Evolutionary conservation across 2,113 vertebrate species (phyloP), one percentile per base, ranked within the genome.

Genomic region (Caracal caracal): DNA sequence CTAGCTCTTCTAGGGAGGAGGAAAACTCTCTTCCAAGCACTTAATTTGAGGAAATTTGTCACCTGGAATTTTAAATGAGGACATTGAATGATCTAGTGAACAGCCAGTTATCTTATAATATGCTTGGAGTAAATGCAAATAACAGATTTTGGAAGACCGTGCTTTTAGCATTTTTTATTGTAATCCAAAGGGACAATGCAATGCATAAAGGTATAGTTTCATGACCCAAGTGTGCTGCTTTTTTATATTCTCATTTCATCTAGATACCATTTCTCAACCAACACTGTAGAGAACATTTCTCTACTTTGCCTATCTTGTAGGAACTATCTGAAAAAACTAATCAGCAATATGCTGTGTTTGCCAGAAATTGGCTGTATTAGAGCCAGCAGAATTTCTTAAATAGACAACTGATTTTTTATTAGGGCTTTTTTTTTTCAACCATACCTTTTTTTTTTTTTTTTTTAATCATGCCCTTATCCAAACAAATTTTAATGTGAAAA

Each of bases 401-500:
- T 19, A 89, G 53, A 79, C 12, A 90, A 43, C 51, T 47, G 5
- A 37, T 61, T 79, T 84, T 89, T 85, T 71, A 59, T 82, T 94
- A 75, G 22, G 2, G 2, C 61, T 33, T 56, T 82, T 75, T 84
- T 49, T 33, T 76, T 84, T 40, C 26, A 91, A 70, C 37, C 6
- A 30, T 51, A 47, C 9, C 9, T 13, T 10, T 56, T 20, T 37
- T 73, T 10, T 56, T 20, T 37, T 73, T 75, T 35, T 61, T 83
- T 51, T 19, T 28, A 22, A 93, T 28, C 10, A 66, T 93, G 7
- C 6, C 56, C 68, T 71, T 96, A 89, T 40, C 68, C 51, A 90
- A 56, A 82, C 56, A 85, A 92, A 96, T 94, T 87, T 85, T 94
- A 88, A 85, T 91, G 51, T 78, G 40, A 92, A 92, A 47, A 90